These are phyloP conservation scores for Enhydra lutris DNA, from an alignment of 2,113 vertebrate species.

Conservation along the genomic window DNA sequence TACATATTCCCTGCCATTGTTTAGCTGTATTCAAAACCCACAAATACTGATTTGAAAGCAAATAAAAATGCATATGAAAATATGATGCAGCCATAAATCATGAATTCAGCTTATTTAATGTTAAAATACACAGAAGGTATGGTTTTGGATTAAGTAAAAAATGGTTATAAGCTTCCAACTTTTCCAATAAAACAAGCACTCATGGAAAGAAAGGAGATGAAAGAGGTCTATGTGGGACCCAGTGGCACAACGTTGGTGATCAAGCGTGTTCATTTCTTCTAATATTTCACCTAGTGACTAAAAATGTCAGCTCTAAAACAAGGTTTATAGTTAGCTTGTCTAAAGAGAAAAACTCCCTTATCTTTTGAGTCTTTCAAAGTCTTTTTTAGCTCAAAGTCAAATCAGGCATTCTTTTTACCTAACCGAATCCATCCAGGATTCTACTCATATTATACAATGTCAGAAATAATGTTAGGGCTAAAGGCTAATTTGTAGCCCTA, in stretches of 20 bases:
- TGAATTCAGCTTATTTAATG: not conserved
- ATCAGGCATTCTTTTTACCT: not conserved
- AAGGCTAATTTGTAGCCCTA: not conserved
- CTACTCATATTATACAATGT: not conserved
- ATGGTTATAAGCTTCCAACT: not conserved
- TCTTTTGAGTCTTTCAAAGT: not conserved
- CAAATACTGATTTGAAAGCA: slow-evolving; percentile 33
- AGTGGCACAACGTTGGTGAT: rapidly evolving
- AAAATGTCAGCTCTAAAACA: not conserved
- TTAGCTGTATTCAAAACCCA: slow-evolving; percentile 20
- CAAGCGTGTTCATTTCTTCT: not conserved
- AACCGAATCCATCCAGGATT: not conserved
- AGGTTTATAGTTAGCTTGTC: not conserved
- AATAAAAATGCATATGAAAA: slow-evolving; percentile 26
- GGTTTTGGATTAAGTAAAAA: not conserved
- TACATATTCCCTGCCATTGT: not conserved
- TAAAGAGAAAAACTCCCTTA: not conserved
- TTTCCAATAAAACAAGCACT: not conserved
- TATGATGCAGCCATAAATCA: not conserved
- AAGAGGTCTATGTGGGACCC: not conserved
- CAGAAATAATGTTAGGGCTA: not conserved
- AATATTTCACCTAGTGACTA: not conserved
- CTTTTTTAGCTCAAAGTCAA: not conserved
- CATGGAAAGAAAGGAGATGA: not conserved
- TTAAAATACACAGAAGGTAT: not conserved